Conservation (phyloP, 1,140 invertebrate species). For the Choristoneura fumiferana region DNA sequence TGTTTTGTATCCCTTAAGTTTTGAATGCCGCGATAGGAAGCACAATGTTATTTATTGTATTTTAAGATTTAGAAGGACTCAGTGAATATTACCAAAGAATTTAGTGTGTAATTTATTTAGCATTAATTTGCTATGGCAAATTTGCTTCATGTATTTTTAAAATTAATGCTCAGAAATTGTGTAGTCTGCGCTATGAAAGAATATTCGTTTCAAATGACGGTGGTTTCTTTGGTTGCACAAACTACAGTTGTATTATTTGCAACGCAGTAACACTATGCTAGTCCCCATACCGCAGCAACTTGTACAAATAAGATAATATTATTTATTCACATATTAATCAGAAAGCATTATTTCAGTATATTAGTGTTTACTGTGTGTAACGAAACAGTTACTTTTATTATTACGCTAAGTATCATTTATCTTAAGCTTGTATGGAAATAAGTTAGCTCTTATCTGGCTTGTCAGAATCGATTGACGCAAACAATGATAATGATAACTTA, state of each 20-base stretch:
- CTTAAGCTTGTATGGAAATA: constrained; percentile 32
- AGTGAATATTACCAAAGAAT: constrained; percentile 73
- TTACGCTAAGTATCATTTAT: constrained; percentile 41
- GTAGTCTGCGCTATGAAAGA: constrained; percentile 17
- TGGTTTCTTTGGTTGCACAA: constrained; percentile 22
- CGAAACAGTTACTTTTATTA: constrained; percentile 32
- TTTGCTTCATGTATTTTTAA: constrained; percentile 25
- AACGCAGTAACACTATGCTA: constrained; percentile 43
- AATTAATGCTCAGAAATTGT: constrained; percentile 18
- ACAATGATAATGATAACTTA: constrained; percentile 25
- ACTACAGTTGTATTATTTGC: constrained; percentile 25
- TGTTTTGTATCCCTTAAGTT: constrained; percentile 28
- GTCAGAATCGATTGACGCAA: constrained; percentile 40
- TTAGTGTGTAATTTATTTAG: constrained; percentile 25
- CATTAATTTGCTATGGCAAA: constrained; percentile 22
- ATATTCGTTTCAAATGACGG: not conserved
- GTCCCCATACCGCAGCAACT: constrained; percentile 56
- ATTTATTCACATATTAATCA: constrained; percentile 46
- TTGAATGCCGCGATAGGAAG: constrained; percentile 28
- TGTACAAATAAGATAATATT: constrained; percentile 36
- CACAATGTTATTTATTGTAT: constrained; percentile 44
- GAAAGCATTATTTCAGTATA: constrained; percentile 33
- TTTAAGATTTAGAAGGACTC: constrained; percentile 54
- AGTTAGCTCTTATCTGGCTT: constrained; percentile 30
- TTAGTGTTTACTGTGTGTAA: constrained; percentile 27